Base-by-base conservation (phyloP, 2,888 invertebrate genomes). In the Drosophila anomalata region DNA sequence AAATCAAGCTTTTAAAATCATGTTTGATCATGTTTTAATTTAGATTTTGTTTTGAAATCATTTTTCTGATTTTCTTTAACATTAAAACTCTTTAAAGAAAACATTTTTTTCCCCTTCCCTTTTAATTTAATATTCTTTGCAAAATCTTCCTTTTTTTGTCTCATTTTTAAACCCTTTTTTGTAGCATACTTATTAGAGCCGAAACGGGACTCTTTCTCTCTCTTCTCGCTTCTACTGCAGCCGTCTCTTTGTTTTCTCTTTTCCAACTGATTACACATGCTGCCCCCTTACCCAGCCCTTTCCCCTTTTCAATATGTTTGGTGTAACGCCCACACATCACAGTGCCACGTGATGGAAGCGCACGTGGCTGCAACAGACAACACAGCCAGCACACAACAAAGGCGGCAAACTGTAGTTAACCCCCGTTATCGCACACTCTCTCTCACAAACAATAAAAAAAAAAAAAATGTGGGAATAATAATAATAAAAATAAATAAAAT, bases 321-420 rank as follows among this genome's bases (percentile, higher is more conserved):
- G 14, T 42, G 41, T 36, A 33, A 48, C 53, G 39, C 48, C 58
- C 53, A 44, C 53, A 44, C 33, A 59, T 48, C 48, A 17, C 48
- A 39, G 24, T 70, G 71, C 70, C 69, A 69, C 69, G 71, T 70
- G 71, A 69, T 48, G 60, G 46, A 50, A 12, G 66, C 54, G 50
- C 71, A 69, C 70, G 68, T 59, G 68, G 53, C 68, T 57, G 68
- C 69, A 54, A n/a, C 51, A 47, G 47, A 22, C 11, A 56, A 14
- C 39, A 14, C 14, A 39, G 39, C 14, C 2, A 14, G 7, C n/a
- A 17, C 41, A 41, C 14, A 41, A 41, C 14, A 17, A 9, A 9
- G 36, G 14, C 29, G 41, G 17, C 31, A 46, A 39, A 24, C 41
- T 24, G 12, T 17, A 44, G 22, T 14, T 29, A 58, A 47, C 59